Evolutionary conservation across 2,888 invertebrate genomes (phyloP), one percentile per base, ranked within the genome.

Genomic region (Luffia ferchaultella): DNA sequence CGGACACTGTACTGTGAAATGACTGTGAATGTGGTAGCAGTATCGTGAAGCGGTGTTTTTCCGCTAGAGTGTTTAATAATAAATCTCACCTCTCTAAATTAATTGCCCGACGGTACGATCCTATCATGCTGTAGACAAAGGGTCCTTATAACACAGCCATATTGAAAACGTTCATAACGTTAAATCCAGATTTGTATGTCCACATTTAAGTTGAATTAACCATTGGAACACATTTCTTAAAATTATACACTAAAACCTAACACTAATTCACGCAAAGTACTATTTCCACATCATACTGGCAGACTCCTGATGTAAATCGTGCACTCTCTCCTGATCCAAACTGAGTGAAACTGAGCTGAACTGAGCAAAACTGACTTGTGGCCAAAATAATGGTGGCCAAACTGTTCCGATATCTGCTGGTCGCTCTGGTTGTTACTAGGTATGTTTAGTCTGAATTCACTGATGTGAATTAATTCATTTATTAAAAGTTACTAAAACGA

Each of bases 101-200:
- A 82, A 82, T 72, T 76, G 85, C 85, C 75, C 85, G 84, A 77
- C 76, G 79, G 85, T 87, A 84, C 75, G 85, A 86, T 85, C 82
- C 86, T 85, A 87, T 85, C 88, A 86, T 86, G 89, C 89, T 89
- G 86, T 86, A 85, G 84, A 87, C 87, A 87, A 12, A 86, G 82
- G 85, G 86, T 86, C 86, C 86, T 88, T 87, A 89, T 87, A 86
- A 86, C 85, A 86, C 89, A 88, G 89, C 89, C 89, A 89, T 89
- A 87, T 89, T 89, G 89, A 84, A 85, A 83, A 80, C 64, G 80
- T 80, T 70, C 73, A 57, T 73, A 80, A 79, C 79, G 82, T 80
- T 83, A 80, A 7, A 7, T 7, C 79, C 77, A 82, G 77, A 42
- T 49, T 2, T 77, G 79, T 83, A 75, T 76, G 73, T 30, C 71